Evolutionary conservation across 2,113 vertebrate species (phyloP), one percentile per base, ranked within the genome.

Genomic region (Proterorhinus semilunaris): DNA sequence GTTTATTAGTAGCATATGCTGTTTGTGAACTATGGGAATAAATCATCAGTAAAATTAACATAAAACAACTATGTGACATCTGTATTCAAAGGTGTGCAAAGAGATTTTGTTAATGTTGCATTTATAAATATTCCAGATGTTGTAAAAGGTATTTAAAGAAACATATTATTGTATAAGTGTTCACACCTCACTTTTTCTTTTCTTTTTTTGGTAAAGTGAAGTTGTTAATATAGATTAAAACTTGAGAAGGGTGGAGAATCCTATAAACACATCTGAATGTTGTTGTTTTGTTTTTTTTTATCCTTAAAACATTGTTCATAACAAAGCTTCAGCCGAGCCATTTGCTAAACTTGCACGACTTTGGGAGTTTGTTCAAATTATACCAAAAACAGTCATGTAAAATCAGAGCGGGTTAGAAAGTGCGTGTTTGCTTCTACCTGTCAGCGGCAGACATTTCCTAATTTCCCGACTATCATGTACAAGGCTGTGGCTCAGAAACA

Each of bases 401-500:
- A 63, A 66, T 66, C 53, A 48, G 15, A n/a, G 7, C 17, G 11
- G 45, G 52, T 11, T 50, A 43, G 36, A 72, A 10, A 59, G 69
- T 0, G 36, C 8, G 67, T 79, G 49, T 85, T 82, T 81, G 71
- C 75, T 62, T 75, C 72, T 47, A 75, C 82, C 76, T 81, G 75
- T 83, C 80, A 86, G 68, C 61, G 1, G 54, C 67, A 66, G 66
- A 65, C 73, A 66, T 80, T 76, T 68, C 71, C 80, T 82, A 80
- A 83, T 84, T 88, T 85, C 72, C 70, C 74, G 65, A 81, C 79
- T 83, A 84, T 91, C 84, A 82, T 80, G 83, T 87, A 89, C 84
- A 87, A 83, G 82, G 65, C 75, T 63, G 15, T 5, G 47, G 79
- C 74, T 80, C 52, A 73, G 85, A 92, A 93, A 93, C 91, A 93